Percentiles rank a stretch among this genome's conserved stretches.
Evolutionary conservation across 2,797 vertebrate species (phyloP).

Genomic region (Sylvilagus floridanus): DNA sequence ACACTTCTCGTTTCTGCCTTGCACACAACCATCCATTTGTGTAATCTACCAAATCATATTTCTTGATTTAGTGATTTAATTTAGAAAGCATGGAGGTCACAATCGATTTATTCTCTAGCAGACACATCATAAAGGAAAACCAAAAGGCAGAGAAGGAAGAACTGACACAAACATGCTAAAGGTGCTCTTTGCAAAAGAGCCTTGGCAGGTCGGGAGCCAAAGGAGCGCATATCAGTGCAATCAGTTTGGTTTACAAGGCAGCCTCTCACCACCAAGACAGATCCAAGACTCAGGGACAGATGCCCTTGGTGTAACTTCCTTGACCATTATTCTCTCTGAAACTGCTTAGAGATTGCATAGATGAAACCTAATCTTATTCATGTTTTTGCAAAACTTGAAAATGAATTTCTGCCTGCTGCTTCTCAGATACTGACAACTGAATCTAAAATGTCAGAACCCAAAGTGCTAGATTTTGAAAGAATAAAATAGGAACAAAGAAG

Average conservation of each 20-base stretch:
- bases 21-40: conserved; percentile 27
- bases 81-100: neutral
- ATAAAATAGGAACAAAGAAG: conserved; percentile 26
- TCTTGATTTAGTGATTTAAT: conserved; percentile 23
- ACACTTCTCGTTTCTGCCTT: neutral
- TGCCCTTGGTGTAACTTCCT: neutral
- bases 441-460: neutral
- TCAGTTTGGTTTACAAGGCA: conserved; percentile 21
- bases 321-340: neutral
- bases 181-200: neutral
- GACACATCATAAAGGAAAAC: neutral
- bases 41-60: conserved; percentile 51
- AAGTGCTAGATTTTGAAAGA: neutral
- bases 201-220: neutral
- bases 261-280: neutral
- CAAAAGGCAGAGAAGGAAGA: neutral
- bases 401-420: conserved; percentile 37
- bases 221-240: neutral
- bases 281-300: conserved; percentile 7
- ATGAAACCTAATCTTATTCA: neutral
- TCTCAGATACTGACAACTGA: conserved; percentile 34
- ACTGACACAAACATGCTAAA: conserved; percentile 16
- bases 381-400: conserved; percentile 56
- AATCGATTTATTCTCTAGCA: neutral
- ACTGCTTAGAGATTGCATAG: neutral